Conservation (phyloP, 2,113 vertebrate species). For the Porphyrio hochstetteri region DNA sequence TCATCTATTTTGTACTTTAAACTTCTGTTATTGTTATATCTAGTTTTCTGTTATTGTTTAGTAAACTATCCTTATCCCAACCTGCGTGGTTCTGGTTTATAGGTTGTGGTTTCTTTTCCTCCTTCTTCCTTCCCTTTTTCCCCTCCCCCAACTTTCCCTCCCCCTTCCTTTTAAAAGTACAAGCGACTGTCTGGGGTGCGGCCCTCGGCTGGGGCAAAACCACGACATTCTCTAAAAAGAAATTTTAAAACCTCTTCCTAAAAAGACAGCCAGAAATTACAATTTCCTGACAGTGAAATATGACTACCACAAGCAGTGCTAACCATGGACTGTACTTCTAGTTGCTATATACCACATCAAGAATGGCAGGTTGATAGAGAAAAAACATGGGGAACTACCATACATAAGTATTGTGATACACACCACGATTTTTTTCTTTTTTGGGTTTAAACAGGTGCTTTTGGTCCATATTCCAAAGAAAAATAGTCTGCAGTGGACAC, state of each 20-base stretch:
- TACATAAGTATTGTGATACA: not conserved
- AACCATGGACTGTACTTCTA: not conserved
- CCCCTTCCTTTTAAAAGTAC: no score
- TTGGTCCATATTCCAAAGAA: not conserved
- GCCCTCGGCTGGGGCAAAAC: no score
- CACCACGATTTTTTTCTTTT: not conserved
- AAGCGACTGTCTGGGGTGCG: no score
- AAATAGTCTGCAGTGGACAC: not conserved
- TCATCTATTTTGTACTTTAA: no score
- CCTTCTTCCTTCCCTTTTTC: no score
- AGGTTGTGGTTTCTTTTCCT: no score
- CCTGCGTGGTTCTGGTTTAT: no score
- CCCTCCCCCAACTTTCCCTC: no score
- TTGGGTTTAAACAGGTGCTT: not conserved
- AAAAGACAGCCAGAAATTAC: not conserved
- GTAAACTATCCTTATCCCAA: no score
- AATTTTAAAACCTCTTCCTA: not conserved
- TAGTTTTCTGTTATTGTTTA: no score
- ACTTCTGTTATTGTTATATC: no score
- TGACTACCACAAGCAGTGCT: not conserved
- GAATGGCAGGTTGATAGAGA: not conserved
- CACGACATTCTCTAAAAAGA: not conserved
- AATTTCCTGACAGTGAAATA: not conserved
- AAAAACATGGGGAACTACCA: not conserved
- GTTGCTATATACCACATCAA: fast-evolving